Evolutionary conservation across 2,113 vertebrate genomes (phyloP).

Genomic region (Eira barbara): DNA sequence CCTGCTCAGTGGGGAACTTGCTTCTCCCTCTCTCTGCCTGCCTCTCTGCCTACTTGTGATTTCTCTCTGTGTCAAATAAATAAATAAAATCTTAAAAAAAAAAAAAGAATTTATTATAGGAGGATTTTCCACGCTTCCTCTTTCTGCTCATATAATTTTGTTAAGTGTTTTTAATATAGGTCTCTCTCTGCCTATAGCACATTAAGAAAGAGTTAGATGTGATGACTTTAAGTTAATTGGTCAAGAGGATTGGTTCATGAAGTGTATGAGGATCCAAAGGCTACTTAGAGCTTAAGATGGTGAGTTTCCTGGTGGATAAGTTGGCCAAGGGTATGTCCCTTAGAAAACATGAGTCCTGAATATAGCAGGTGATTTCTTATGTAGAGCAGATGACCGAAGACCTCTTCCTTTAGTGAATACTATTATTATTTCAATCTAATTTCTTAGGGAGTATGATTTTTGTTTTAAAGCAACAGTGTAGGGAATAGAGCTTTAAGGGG

Average conservation of each 20-base stretch:
- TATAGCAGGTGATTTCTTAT: neutral
- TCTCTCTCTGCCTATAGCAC: neutral
- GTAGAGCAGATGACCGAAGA: neutral
- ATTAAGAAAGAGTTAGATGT: neutral
- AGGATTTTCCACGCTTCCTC: neutral
- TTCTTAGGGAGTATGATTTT: neutral
- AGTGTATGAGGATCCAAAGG: neutral
- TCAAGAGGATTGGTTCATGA: neutral
- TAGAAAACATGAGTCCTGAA: neutral
- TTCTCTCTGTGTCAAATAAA: no score
- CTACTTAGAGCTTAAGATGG: neutral
- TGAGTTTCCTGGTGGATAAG: neutral
- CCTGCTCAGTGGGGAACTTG: no score
- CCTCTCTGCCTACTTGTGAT: no score
- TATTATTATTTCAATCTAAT: neutral
- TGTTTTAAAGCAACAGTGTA: neutral
- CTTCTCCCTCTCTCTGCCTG: no score
- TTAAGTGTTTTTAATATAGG: neutral
- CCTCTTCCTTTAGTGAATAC: neutral
- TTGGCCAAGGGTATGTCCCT: neutral
- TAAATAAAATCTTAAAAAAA: no score
- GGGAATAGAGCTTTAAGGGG: neutral
- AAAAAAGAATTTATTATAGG: neutral
- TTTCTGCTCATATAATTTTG: neutral
- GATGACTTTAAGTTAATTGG: neutral